A percentile compares a stretch with the other conserved stretches of the same genome.
phyloP scores from a whole-genome alignment of 2,113 vertebrate species.

The Zosterops japonicus region DNA sequence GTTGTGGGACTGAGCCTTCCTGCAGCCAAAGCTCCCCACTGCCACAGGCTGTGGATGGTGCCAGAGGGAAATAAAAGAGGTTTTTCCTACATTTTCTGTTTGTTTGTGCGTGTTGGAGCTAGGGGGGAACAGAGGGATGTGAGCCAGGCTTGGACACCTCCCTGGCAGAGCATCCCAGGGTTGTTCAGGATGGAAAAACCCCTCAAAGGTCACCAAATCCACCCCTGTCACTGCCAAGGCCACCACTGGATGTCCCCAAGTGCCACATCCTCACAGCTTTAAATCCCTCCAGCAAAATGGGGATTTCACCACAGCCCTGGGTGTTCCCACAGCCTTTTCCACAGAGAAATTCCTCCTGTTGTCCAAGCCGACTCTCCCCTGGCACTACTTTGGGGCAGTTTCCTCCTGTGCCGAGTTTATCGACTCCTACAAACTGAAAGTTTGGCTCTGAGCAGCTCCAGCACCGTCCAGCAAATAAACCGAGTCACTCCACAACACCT shows the following conservation, averaged over 20 bases:
- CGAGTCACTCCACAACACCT: not conserved
- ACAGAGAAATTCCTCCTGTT: not conserved
- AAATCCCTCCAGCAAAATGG: accelerated
- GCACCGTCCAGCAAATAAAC: not conserved
- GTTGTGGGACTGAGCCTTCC: not conserved
- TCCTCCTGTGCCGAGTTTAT: not conserved
- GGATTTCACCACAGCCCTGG: not conserved
- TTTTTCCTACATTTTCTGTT: not conserved
- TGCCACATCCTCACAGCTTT: not conserved
- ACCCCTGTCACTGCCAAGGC: not conserved
- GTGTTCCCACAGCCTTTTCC: not conserved
- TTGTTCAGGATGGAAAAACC: not conserved
- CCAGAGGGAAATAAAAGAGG: not conserved
- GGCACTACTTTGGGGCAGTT: accelerated
- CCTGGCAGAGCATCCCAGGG: not conserved
- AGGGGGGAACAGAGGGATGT: accelerated
- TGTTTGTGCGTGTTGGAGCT: not conserved
- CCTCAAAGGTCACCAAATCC: not conserved
- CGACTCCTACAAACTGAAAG: accelerated
- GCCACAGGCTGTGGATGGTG: not conserved
- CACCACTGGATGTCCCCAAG: not conserved
- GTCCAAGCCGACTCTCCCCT: not conserved
- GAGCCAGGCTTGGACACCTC: not conserved
- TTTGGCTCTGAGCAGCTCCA: not conserved
- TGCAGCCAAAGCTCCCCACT: accelerated